phyloP scores from a whole-genome alignment of 2,888 invertebrate species.

The Apantesis nais region DNA sequence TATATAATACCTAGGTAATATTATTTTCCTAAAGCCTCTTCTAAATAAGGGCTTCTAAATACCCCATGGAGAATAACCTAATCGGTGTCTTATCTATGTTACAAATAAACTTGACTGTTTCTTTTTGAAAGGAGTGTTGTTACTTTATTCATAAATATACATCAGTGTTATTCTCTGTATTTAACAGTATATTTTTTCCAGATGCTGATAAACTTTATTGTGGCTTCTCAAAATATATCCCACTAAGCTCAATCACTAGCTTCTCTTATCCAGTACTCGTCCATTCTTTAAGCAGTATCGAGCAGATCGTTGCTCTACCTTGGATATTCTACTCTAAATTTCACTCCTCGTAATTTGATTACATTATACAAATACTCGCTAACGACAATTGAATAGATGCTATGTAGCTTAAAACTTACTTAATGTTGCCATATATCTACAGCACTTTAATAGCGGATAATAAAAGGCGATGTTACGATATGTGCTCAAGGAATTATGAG shows the following conservation, averaged over 20 bases:
- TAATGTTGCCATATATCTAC: slow-evolving; percentile 47
- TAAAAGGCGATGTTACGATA: slow-evolving; percentile 52
- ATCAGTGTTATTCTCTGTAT: too few species aligned
- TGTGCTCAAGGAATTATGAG: slow-evolving; percentile 51
- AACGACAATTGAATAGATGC: slow-evolving; percentile 41
- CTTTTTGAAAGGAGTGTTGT: neutral
- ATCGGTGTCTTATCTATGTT: neutral
- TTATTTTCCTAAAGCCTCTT: too few species aligned
- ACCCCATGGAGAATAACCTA: neutral
- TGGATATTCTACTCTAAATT: neutral
- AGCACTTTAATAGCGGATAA: slow-evolving; percentile 50
- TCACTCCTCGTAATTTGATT: neutral
- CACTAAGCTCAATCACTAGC: neutral
- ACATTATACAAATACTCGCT: slow-evolving; percentile 30
- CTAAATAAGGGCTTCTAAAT: too few species aligned
- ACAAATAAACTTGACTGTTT: neutral
- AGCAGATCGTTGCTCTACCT: neutral
- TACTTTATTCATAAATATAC: too few species aligned
- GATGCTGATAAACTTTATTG: too few species aligned
- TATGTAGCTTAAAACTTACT: slow-evolving; percentile 44
- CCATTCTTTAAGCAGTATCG: neutral
- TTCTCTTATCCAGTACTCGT: neutral
- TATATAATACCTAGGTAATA: too few species aligned
- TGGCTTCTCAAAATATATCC: too few species aligned
- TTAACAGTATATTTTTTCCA: too few species aligned